Evolutionary conservation across 1,140 invertebrate genomes (phyloP), one percentile per base, ranked within the genome.

Genomic region (Pectinophora gossypiella): DNA sequence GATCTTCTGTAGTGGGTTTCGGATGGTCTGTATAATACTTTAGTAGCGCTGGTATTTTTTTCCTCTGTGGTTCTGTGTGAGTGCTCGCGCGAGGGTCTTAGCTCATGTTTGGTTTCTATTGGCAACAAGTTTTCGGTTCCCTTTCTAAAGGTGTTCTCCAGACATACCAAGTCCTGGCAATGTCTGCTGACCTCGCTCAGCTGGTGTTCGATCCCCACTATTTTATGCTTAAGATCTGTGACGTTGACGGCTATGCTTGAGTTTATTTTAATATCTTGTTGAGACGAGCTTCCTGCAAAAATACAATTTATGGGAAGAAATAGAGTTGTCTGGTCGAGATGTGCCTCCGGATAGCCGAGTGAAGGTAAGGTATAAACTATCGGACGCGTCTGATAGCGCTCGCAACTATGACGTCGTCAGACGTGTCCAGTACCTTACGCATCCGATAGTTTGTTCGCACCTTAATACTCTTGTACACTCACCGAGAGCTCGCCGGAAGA

Each of bases 161-260:
- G 21, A 20, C 43, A 62, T 12, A 54, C 43, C 12, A 83, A 49
- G 23, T 74, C 62, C 0, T 56, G 64, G 46, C 71, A 79, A 32
- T 76, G 72, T 47, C 69, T 66, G 48, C 64, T 80, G 4, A 79
- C 72, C 62, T 63, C 69, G 43, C 68, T 61, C 10, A 84, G 54
- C 54, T 84, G 72, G 19, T 74, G 56, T 59, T 83, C 78, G 18
- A 85, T 59, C 4, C 66, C 63, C 44, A 62, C 55, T 42, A 82
- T 77, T 58, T 75, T 82, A 32, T 72, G 68, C 49, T 76, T 78
- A 27, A 85, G 61, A 47, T 85, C 69, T 4, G 71, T 72, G 0
- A 83, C 68, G 45, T 75, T 81, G 13, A 72, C 52, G 43, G 64
- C 65, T 48, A 73, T 65, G 50, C 68, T 77, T 19, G 82, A 80